phyloP scores from a whole-genome alignment of 2,113 vertebrate genomes.

The Microcebus ravelobensis region DNA sequence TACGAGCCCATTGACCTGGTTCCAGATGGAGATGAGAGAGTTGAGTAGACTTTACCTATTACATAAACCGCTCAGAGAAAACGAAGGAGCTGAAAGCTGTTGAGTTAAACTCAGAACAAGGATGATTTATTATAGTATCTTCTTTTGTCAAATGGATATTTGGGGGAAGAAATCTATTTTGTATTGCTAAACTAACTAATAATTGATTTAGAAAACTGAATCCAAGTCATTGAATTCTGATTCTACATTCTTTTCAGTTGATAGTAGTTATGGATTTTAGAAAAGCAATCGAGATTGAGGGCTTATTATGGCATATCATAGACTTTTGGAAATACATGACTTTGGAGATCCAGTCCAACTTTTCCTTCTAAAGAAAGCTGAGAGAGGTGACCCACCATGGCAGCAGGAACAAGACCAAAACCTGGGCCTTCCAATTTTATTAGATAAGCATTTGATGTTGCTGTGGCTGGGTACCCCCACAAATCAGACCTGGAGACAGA shows the following conservation, averaged over 20 bases:
- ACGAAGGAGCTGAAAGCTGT: background rate
- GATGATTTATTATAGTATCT: background rate
- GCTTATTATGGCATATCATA: background rate
- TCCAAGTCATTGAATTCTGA: background rate
- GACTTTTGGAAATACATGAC: background rate
- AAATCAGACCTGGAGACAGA: background rate
- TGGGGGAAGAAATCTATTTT: background rate
- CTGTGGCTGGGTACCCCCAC: background rate
- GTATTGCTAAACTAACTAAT: background rate
- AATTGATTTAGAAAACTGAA: constrained; percentile 16
- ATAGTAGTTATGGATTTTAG: constrained; percentile 4
- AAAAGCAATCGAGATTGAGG: background rate
- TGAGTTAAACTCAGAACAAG: background rate
- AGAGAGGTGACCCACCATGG: background rate
- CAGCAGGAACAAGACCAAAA: background rate
- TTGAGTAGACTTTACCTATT: background rate
- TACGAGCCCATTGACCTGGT: background rate
- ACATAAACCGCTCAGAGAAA: background rate
- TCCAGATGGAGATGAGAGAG: background rate
- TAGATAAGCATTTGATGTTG: background rate
- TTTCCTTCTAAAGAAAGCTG: background rate
- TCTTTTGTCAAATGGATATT: background rate
- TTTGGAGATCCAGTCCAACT: background rate
- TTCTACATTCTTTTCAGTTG: background rate
- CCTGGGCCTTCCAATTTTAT: background rate